Evolutionary conservation across 2,113 vertebrate species (phyloP), one percentile per base, ranked within the genome.

Genomic region (Corythornis cristatus): DNA sequence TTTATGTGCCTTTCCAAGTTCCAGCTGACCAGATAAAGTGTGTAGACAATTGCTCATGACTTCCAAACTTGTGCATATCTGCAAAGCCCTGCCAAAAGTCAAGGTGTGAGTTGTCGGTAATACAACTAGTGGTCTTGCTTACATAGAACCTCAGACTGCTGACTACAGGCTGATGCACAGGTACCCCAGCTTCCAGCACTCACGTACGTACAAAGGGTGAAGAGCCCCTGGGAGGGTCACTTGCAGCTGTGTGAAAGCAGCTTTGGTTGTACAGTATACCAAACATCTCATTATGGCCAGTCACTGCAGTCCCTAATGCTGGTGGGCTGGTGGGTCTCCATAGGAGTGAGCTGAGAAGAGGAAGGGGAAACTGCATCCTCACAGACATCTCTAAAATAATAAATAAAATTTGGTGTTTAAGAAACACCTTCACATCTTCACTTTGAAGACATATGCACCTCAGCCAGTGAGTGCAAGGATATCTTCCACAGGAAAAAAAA

Each of bases 291-390:
- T 48, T n/a, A 20, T 10, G 61, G 28, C 21, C 48, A 42, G 18
- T 18, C n/a, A 26, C 25, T 12, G 7, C 0, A 0, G 22, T 16
- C 4, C 17, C 20, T 12, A 14, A 0, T 3, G 18, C 58, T 67
- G 68, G 25, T 45, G 70, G 48, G 35, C 62, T 75, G 23, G 57
- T 42, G 48, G 8, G 9, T 46, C 40, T 75, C 35, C 11, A 2
- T 20, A 10, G 19, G 45, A 58, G 26, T 31, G 25, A 66, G 12
- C 50, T 72, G 40, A 74, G 43, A 60, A 57, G 50, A 29, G 23
- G 3, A 35, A 20, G 9, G 12, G 11, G 45, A 77, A 57, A 19
- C 9, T 1, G 48, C 19, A 62, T 18, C 58, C 25, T 57, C 9
- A 1, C 43, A 65, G 67, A 22, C 35, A 91, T 62, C n/a, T 87